These are phyloP conservation scores for Dysidea cf. avara DNA, from an alignment of 37 sponge, comb jelly and placozoan genomes.

Conservation along the genomic window DNA sequence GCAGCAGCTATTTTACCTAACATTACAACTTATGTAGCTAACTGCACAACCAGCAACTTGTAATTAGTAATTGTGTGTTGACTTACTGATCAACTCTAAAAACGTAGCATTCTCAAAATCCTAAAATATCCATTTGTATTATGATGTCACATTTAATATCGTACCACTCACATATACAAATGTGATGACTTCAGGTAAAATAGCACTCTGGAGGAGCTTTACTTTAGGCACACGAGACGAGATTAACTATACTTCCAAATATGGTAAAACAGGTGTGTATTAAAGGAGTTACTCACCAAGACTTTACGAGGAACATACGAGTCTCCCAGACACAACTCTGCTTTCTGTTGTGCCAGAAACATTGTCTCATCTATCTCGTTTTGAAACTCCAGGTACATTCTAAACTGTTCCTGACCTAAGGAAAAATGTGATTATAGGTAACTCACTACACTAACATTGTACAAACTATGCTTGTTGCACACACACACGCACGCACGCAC, in stretches of 20 bases:
- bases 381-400: no score
- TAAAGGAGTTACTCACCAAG: constrained; percentile 17
- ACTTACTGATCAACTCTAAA: constrained; percentile 8
- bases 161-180: constrained; percentile 26
- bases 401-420: no score
- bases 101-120: constrained; percentile 27
- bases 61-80: no score
- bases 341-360: no score
- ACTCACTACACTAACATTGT: no score
- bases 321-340: no score
- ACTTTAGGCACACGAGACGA: constrained; percentile 43
- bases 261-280: neutral
- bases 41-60: no score
- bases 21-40: neutral
- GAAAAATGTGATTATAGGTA: no score
- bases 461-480: no score
- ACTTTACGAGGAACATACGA: constrained; percentile 35
- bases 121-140: no score
- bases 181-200: constrained; percentile 13
- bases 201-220: constrained; percentile 5
- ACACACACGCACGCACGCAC: no score
- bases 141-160: neutral
- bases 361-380: no score
- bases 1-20: constrained; percentile 10
- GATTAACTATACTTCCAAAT: constrained; percentile 13